phyloP scores from a whole-genome alignment of 2,113 vertebrate species.

The Psophia crepitans region DNA sequence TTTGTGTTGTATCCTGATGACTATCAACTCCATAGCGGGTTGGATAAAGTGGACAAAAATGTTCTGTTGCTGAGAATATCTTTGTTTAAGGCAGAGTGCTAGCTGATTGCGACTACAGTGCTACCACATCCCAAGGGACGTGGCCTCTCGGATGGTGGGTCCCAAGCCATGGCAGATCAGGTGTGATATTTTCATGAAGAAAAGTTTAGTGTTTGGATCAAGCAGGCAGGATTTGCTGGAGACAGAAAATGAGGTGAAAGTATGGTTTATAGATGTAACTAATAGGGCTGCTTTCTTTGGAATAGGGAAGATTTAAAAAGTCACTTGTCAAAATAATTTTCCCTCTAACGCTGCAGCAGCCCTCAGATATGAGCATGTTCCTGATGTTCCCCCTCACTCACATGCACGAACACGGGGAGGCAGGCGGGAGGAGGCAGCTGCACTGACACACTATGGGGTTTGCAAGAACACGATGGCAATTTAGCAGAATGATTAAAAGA shows the following conservation, averaged over 20 bases:
- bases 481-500: constrained; percentile 65
- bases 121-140: background rate
- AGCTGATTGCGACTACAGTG: background rate
- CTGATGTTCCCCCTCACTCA: constrained; percentile 65
- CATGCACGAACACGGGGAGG: constrained; percentile 46
- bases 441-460: constrained; percentile 43
- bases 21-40: background rate
- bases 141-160: background rate
- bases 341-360: constrained; percentile 15
- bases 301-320: constrained; percentile 37
- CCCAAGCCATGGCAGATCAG: background rate
- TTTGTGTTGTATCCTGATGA: background rate
- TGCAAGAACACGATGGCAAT: constrained; percentile 58
- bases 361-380: constrained; percentile 30
- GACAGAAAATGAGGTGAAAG: background rate
- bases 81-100: background rate
- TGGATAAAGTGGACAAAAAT: background rate
- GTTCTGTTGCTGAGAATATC: background rate
- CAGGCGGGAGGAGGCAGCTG: constrained; percentile 48
- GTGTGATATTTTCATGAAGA: background rate
- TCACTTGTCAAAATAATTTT: constrained; percentile 53
- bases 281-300: background rate
- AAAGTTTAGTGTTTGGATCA: background rate
- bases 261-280: background rate
- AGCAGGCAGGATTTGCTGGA: background rate